A percentile compares a stretch with the other conserved stretches of the same genome.
phyloP scores from a whole-genome alignment of 2,797 vertebrate genomes.

The Selene dorsalis region DNA sequence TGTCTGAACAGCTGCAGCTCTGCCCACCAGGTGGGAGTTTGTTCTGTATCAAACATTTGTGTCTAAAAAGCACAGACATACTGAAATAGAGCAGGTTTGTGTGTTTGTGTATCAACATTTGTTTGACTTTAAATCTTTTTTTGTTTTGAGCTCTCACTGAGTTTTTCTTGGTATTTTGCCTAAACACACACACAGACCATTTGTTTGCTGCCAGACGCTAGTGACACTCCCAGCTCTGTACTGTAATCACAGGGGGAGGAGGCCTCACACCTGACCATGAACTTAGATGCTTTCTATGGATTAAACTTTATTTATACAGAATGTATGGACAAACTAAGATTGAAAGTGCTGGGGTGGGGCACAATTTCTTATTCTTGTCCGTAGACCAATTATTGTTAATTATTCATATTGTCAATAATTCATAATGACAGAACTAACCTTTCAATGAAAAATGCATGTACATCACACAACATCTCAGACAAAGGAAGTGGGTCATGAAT shows the following conservation, averaged over 20 bases:
- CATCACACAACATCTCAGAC: no score
- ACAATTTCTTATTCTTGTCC: no score
- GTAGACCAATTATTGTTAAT: no score
- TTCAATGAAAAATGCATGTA: neutral
- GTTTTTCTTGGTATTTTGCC: neutral
- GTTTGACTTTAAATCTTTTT: neutral
- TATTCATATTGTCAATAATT: no score
- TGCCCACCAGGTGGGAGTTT: slow-evolving; percentile 19
- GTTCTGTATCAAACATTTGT: neutral
- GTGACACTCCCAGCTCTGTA: neutral
- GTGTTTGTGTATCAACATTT: neutral
- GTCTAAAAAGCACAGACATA: neutral
- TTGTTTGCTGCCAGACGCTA: neutral
- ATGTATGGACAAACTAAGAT: no score
- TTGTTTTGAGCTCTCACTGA: neutral
- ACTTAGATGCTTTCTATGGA: no score
- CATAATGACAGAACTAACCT: neutral
- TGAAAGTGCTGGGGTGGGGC: neutral
- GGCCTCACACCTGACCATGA: neutral
- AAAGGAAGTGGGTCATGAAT: no score
- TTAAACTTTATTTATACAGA: no score
- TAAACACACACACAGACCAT: neutral
- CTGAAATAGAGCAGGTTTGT: neutral
- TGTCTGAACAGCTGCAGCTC: neutral
- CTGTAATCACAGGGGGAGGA: neutral